Conservation (phyloP, 2,888 invertebrate species). For the Rotaria socialis region DNA sequence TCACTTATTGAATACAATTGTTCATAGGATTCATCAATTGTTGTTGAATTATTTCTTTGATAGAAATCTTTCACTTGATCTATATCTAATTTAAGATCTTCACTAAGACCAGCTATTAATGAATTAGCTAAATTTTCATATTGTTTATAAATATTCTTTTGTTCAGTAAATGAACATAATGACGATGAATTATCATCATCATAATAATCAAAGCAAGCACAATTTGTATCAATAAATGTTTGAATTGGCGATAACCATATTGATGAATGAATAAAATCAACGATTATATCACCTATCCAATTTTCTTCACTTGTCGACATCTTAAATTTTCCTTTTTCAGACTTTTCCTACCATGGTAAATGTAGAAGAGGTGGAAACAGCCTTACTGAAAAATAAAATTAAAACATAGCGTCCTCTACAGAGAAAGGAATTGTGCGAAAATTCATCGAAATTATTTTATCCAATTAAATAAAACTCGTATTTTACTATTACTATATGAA, state of each 20-base stretch:
- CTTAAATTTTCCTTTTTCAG: not conserved
- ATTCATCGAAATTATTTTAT: not conserved
- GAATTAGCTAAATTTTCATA: not conserved
- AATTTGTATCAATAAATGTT: constrained; percentile 5
- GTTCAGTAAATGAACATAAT: not conserved
- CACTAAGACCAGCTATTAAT: not conserved
- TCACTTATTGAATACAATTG: not conserved
- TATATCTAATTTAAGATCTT: not conserved
- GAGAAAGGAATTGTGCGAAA: not conserved
- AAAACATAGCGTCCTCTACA: not conserved
- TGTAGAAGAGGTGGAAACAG: not conserved
- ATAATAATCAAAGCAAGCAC: constrained; percentile 20
- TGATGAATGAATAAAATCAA: not conserved
- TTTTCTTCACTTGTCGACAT: not conserved
- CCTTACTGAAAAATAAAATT: not conserved
- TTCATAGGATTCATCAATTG: not conserved
- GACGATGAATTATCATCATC: not conserved
- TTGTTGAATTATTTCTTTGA: not conserved
- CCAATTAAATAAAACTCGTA: not conserved
- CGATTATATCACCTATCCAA: not conserved
- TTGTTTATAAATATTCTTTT: not conserved
- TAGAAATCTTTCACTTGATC: not conserved
- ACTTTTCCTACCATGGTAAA: not conserved
- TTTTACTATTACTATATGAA: no score
- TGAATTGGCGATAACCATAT: constrained; percentile 1